A percentile compares a stretch with the other conserved stretches of the same genome.
Evolutionary conservation across 2,113 vertebrate species (phyloP).

Genomic region (Gracilinanus agilis): DNA sequence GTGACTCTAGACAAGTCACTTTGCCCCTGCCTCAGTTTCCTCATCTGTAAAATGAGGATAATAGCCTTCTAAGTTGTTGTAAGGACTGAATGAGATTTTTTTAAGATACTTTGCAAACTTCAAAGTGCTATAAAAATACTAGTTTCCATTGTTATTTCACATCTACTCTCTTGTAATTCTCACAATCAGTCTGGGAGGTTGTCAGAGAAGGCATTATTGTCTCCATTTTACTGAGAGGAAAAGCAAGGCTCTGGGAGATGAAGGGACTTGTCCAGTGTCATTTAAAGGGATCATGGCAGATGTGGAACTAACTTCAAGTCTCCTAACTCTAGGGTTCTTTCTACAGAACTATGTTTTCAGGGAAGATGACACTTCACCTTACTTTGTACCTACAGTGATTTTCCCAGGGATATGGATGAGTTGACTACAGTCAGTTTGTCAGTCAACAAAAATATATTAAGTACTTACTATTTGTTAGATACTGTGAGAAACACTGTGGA

Average conservation of each 20-base stretch:
- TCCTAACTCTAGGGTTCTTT: neutral
- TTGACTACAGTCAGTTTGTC: neutral
- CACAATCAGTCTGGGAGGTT: neutral
- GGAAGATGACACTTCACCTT: neutral
- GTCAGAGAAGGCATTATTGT: neutral
- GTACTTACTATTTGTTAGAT: neutral
- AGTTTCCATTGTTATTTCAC: neutral
- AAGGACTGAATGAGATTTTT: neutral
- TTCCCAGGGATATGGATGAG: neutral
- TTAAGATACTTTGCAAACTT: neutral
- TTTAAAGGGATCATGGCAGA: neutral
- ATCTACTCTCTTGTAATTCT: neutral
- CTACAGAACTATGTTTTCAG: neutral
- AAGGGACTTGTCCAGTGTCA: neutral
- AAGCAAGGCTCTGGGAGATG: neutral
- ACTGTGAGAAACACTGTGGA: neutral
- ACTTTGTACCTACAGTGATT: neutral
- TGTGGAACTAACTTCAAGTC: neutral
- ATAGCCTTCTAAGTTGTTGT: neutral
- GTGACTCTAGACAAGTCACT: neutral
- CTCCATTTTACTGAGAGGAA: neutral
- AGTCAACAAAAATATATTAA: neutral
- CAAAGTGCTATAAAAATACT: neutral
- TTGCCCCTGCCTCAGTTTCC: neutral
- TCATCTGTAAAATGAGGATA: neutral